These are phyloP conservation scores for Zosterops borbonicus DNA, from an alignment of 2,113 vertebrate species.

Conservation along the genomic window DNA sequence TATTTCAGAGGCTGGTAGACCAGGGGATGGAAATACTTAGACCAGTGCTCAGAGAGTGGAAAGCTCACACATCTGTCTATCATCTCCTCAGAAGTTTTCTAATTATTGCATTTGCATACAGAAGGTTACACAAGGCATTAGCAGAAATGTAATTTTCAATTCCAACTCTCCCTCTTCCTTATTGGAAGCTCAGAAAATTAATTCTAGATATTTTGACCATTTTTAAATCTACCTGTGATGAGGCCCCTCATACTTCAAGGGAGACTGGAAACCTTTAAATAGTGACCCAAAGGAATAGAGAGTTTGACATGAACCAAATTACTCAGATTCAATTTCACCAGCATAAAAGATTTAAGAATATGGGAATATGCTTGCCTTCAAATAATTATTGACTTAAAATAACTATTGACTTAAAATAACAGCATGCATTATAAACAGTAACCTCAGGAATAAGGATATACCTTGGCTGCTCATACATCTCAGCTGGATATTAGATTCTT, in stretches of 20 bases:
- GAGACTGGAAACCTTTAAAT: neutral
- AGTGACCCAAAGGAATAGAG: neutral
- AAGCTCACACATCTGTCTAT: neutral
- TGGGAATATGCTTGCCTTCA: neutral
- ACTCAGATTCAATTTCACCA: neutral
- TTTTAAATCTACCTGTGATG: neutral
- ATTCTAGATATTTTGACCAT: neutral
- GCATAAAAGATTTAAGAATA: neutral
- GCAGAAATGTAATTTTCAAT: neutral
- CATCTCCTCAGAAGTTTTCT: neutral
- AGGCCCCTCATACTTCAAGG: neutral
- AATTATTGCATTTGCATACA: neutral
- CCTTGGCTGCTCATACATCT: neutral
- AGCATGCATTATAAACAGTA: conserved; percentile 4
- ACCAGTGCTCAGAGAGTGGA: neutral
- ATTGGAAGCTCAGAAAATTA: neutral
- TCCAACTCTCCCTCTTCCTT: neutral
- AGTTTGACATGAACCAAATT: neutral
- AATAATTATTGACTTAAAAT: conserved; percentile 18
- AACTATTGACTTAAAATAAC: conserved; percentile 20
- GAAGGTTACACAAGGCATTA: neutral
- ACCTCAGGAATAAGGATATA: neutral
- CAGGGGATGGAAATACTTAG: neutral
- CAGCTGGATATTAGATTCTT: neutral
- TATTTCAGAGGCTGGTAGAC: neutral